A percentile compares a stretch with the other conserved stretches of the same genome.
phyloP scores from a whole-genome alignment of 23 tunicate genomes.

The Aplidium turbinatum region DNA sequence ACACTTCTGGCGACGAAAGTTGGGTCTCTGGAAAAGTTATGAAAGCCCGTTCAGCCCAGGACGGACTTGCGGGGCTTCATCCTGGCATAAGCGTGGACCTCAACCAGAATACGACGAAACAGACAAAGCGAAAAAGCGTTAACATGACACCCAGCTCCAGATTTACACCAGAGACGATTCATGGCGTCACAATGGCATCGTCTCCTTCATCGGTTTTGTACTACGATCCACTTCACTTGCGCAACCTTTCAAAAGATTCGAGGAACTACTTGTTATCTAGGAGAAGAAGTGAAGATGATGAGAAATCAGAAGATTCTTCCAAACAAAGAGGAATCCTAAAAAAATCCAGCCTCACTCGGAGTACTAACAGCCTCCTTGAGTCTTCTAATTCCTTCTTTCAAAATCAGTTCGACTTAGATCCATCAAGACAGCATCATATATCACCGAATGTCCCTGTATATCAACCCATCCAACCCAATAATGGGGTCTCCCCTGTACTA shows the following conservation, averaged over 20 bases:
- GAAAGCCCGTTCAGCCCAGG: too few species aligned
- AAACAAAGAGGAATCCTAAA: constrained; percentile 60
- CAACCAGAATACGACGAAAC: too few species aligned
- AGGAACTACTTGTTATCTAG: too few species aligned
- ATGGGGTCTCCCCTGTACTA: background rate
- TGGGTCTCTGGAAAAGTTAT: too few species aligned
- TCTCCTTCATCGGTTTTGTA: constrained; percentile 49
- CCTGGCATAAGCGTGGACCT: too few species aligned
- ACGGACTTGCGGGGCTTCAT: too few species aligned
- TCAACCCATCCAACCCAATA: constrained; percentile 15
- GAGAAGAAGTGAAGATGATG: too few species aligned
- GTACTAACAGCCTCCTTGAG: background rate
- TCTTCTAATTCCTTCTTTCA: background rate
- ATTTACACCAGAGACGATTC: too few species aligned
- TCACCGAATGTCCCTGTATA: constrained; percentile 44
- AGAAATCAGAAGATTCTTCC: constrained; percentile 1
- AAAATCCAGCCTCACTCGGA: constrained; percentile 3
- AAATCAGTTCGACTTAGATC: background rate
- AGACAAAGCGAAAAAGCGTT: too few species aligned
- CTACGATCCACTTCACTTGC: constrained; percentile 71
- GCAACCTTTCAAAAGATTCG: background rate
- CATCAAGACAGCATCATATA: background rate
- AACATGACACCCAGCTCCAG: too few species aligned
- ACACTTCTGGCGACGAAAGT: constrained; percentile 73
- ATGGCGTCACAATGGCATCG: constrained; percentile 31